Conservation (phyloP, 1,140 invertebrate genomes). For the Aphelenchoides besseyi region DNA sequence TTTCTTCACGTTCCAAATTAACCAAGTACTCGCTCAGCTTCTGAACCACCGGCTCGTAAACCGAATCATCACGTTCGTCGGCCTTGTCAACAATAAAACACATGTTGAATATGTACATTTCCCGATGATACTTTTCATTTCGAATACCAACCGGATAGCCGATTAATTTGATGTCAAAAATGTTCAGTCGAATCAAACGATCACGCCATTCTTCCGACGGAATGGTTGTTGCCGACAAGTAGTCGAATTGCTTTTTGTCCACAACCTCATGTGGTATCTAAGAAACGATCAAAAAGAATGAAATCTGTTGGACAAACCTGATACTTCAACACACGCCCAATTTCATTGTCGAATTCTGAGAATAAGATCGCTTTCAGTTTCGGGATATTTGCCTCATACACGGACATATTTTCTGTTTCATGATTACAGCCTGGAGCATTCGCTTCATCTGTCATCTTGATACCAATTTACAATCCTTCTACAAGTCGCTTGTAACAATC, state of each 20-base stretch:
- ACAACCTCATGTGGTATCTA: conserved; percentile 51
- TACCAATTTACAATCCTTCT: no score
- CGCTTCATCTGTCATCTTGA: no score
- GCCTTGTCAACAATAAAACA: conserved; percentile 56
- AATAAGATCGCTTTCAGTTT: conserved; percentile 53
- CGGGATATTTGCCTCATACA: conserved; percentile 19
- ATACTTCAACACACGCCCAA: conserved; percentile 53
- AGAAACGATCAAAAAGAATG: conserved; percentile 29
- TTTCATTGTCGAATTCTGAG: conserved; percentile 55
- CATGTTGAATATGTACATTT: conserved; percentile 55
- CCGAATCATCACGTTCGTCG: conserved; percentile 33
- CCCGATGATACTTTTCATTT: conserved; percentile 9
- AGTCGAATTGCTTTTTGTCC: conserved; percentile 46
- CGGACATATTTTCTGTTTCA: no score
- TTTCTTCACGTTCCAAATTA: conserved; percentile 50
- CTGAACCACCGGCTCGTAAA: conserved; percentile 62
- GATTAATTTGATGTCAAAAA: conserved; percentile 55
- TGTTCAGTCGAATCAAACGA: conserved; percentile 56
- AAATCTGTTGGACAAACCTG: conserved; percentile 33
- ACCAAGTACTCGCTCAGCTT: conserved; percentile 58
- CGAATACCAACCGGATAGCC: conserved; percentile 57
- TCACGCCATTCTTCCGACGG: conserved; percentile 49
- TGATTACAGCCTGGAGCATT: no score
- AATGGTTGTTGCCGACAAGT: conserved; percentile 49
- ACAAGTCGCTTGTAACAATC: no score